Evolutionary conservation across 2,797 vertebrate species (phyloP), one percentile per base, ranked within the genome.

Genomic region (Galago senegalensis): DNA sequence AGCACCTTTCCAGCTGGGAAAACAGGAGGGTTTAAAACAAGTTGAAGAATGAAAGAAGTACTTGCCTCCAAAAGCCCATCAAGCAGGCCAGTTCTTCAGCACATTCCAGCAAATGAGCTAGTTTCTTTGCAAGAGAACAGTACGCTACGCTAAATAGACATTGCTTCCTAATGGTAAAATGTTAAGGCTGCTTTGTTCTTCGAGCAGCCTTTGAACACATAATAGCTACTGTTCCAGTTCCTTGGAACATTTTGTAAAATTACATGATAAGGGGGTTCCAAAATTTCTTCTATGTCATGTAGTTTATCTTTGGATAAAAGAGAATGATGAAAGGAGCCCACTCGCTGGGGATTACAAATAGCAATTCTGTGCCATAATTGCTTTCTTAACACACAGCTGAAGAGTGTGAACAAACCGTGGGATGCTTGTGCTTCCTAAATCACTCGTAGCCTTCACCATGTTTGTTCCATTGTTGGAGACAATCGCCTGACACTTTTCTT

Each of bases 261-360:
- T 18, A 58, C 27, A 77, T 0, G 14, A 90, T 73, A 79, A 93
- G 86, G 53, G 82, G 11, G 73, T 65, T 92, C 43, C 92, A 82
- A 80, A 93, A 40, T 46, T 69, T 88, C 75, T 77, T 86, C 63
- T 56, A 14, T 65, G 91, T 87, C 82, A 25, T 67, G 69, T 43
- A 46, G 77, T 96, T 96, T 93, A 82, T 95, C 94, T 94, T 79
- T 60, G 53, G 87, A 73, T 75, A 69, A 77, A 61, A 60, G 84
- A 67, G 63, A 88, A 73, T 4, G 29, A 94, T 67, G 56, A 80
- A 84, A 87, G 65, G 85, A 37, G 12, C 46, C 34, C 49, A 25
- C 11, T 84, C 46, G 31, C 61, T 89, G 27, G 31, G 27, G 67
- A 56, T 91, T 67, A 27, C 18, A 27, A 67, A 49, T 56, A 69